Evolutionary conservation across 2,113 vertebrate genomes (phyloP).

Genomic region (Plestiodon gilberti): DNA sequence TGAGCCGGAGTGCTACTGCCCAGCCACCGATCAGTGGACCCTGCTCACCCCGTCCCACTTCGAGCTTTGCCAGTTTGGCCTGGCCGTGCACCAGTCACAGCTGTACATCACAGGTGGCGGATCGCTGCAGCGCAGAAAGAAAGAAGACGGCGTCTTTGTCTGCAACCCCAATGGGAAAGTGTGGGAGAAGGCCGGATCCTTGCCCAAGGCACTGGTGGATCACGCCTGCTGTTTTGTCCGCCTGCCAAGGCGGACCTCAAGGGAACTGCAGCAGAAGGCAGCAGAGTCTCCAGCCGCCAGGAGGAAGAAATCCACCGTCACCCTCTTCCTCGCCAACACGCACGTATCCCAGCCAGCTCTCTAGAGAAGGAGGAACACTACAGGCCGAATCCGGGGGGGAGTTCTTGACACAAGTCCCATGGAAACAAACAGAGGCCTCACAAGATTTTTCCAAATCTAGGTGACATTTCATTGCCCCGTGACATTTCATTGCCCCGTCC

Average conservation of each 20-base stretch:
- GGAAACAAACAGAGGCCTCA: not conserved
- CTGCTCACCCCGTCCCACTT: slow-evolving; percentile 19
- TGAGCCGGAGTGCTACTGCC: slow-evolving; percentile 59
- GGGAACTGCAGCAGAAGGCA: not conserved
- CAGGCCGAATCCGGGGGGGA: not conserved
- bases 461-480: no score
- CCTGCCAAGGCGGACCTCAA: slow-evolving; percentile 11
- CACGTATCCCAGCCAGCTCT: not conserved
- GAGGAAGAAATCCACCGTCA: slow-evolving; percentile 41
- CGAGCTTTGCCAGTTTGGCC: slow-evolving; percentile 65
- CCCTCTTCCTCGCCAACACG: slow-evolving; percentile 41
- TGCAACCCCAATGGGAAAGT: slow-evolving; percentile 26
- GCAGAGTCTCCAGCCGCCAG: not conserved
- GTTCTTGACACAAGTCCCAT: not conserved
- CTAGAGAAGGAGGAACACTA: not conserved
- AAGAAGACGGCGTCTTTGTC: slow-evolving; percentile 57
- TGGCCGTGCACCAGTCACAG: not conserved
- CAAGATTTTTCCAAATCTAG: not conserved
- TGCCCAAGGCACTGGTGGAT: slow-evolving; percentile 61
- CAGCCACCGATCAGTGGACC: slow-evolving; percentile 64
- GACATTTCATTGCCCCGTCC: no score
- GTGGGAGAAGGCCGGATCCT: slow-evolving; percentile 46
- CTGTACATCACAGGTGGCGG: slow-evolving; percentile 56
- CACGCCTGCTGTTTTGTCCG: slow-evolving; percentile 61
- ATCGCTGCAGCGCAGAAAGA: slow-evolving; percentile 40